Base-by-base conservation (phyloP, 1,140 invertebrate genomes). In the Rhyacophila brunnea region DNA sequence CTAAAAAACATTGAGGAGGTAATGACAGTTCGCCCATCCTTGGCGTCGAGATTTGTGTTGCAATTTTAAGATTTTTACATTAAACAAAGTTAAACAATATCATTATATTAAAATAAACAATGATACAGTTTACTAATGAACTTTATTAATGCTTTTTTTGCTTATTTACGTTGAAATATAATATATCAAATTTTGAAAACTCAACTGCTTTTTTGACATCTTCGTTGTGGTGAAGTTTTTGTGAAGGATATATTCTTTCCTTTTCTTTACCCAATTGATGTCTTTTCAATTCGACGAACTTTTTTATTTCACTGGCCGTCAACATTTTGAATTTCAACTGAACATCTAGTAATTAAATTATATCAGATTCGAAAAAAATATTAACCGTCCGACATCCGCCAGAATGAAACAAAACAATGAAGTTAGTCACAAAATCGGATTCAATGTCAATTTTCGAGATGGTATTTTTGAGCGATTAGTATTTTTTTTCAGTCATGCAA, bases 251-350 rank as follows among this genome's bases (percentile, higher is more conserved):
- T 45, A 45, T 45, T 45, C 17, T 32, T 6, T 23, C 34, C 44
- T 47, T 56, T 35, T 56, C 53, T 20, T 38, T 47, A 9, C 46
- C 17, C 17, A 56, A 47, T 47, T 56, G 43, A 13, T 40, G 7
- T 14, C 44, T 36, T 42, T 56, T 56, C 17, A 56, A 18, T 36
- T 56, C 44, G 7, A 56, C 17, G 32, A 56, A 56, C 35, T 47
- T 56, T 19, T 42, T 46, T 28, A 56, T 44, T 17, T 56, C 44
- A 6, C 38, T 35, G 1, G 44, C 43, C 11, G 28, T 36, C 11
- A 56, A 38, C 53, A 56, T 56, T 56, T 47, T 38, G 1, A 42
- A 10, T 20, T 45, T 17, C 6, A 45, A 20, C 2, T 2, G 17
- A 45, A 45, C 2, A 45, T 6, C 6, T 19, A 47, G 6, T 6